These are phyloP conservation scores for Cochlearius cochlearius DNA, from an alignment of 2,113 vertebrate genomes.

Conservation along the genomic window DNA sequence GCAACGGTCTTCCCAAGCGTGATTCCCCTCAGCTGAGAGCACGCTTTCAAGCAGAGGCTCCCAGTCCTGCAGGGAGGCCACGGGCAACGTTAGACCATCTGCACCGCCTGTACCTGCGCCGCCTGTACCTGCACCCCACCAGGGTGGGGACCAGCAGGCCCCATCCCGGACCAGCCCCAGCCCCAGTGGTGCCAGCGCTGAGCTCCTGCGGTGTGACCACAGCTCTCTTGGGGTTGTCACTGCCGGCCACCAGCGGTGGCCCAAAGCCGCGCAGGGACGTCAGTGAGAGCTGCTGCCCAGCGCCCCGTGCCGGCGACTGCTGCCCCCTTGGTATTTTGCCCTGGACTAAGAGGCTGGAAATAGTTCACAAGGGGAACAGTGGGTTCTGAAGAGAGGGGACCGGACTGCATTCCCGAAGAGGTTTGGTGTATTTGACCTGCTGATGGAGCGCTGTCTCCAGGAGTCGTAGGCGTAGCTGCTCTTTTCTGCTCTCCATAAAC, in stretches of 20 bases:
- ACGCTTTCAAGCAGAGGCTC: background rate
- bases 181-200: background rate
- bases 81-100: rapidly evolving
- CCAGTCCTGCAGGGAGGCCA: background rate
- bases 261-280: background rate
- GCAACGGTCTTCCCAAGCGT: background rate
- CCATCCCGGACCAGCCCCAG: background rate
- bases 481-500: background rate
- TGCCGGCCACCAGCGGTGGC: background rate
- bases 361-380: too few species aligned
- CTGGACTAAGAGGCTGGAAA: background rate
- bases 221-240: background rate
- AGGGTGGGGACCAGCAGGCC: background rate
- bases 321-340: background rate
- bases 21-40: background rate
- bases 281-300: background rate
- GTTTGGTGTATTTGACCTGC: background rate
- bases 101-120: background rate
- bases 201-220: too few species aligned
- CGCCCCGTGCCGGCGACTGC: background rate
- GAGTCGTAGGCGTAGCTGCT: background rate
- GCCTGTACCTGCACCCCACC: too few species aligned
- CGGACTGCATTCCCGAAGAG: background rate
- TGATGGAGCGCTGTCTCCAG: background rate
- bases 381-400: background rate